These are phyloP conservation scores for Philereme transversata DNA, from an alignment of 2,888 invertebrate species.

Conservation along the genomic window DNA sequence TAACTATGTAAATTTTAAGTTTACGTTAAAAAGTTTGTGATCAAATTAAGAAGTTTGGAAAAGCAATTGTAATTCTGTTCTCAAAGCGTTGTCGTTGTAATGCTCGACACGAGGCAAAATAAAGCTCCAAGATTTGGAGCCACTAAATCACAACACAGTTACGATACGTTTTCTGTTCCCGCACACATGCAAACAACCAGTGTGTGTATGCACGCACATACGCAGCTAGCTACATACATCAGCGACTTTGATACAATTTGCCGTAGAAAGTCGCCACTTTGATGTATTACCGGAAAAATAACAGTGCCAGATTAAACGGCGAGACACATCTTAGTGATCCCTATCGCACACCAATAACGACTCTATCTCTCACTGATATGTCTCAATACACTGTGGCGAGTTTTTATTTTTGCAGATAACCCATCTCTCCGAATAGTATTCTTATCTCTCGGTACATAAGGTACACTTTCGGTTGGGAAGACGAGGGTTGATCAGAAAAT, in stretches of 20 bases:
- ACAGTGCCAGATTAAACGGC: slow-evolving; percentile 67
- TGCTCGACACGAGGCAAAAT: slow-evolving; percentile 22
- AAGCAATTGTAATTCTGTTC: slow-evolving; percentile 17
- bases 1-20: too few relatives aligned
- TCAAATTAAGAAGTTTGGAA: slow-evolving; percentile 1
- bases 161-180: slow-evolving; percentile 23
- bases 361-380: slow-evolving; percentile 35
- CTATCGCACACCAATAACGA: slow-evolving; percentile 26
- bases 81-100: slow-evolving; percentile 25
- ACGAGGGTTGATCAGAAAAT: slow-evolving; percentile 53
- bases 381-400: slow-evolving; percentile 32
- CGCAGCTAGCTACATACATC: slow-evolving; percentile 54
- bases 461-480: slow-evolving; percentile 18
- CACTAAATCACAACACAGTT: slow-evolving; percentile 31
- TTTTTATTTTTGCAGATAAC: slow-evolving; percentile 27
- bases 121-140: slow-evolving; percentile 23
- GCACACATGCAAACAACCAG: slow-evolving; percentile 9
- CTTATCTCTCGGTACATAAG: slow-evolving; percentile 24
- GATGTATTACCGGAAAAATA: slow-evolving; percentile 77
- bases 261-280: slow-evolving; percentile 68
- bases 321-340: slow-evolving; percentile 45
- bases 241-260: slow-evolving; percentile 75
- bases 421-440: slow-evolving; percentile 18
- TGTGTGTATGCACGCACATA: slow-evolving; percentile 24
- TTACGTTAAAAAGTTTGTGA: too few relatives aligned